Evolutionary conservation across 2,888 invertebrate genomes (phyloP).

Genomic region (Erynnis tages): DNA sequence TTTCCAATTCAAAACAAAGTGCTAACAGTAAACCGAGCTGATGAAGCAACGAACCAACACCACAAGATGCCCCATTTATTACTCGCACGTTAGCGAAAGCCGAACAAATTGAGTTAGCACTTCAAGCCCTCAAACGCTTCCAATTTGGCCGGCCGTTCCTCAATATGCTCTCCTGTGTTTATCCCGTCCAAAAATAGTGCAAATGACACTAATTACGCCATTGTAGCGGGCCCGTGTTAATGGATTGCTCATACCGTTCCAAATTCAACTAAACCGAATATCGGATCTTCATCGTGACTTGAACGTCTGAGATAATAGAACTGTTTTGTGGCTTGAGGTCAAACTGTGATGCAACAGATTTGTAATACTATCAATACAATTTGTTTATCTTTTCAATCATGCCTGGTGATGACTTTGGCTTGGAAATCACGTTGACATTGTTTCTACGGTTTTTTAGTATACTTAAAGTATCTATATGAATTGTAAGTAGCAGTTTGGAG

Average conservation of each 20-base stretch:
- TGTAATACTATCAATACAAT: neutral
- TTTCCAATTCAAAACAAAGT: constrained; percentile 13
- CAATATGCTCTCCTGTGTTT: constrained; percentile 72
- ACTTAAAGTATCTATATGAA: no score
- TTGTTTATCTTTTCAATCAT: neutral
- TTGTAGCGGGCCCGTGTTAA: constrained; percentile 67
- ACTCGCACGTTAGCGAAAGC: constrained; percentile 79
- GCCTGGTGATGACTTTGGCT: no score
- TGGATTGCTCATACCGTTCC: constrained; percentile 63
- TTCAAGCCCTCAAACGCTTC: constrained; percentile 61
- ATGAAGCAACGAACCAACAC: constrained; percentile 56
- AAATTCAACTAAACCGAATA: constrained; percentile 51
- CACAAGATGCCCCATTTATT: constrained; percentile 53
- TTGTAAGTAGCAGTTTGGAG: no score
- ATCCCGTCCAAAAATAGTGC: constrained; percentile 79
- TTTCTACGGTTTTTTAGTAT: no score
- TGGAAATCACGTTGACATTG: no score
- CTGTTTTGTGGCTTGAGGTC: constrained; percentile 19
- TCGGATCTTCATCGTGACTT: constrained; percentile 23
- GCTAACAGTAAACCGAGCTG: constrained; percentile 35
- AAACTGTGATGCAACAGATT: constrained; percentile 14
- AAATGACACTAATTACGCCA: constrained; percentile 77
- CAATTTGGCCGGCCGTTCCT: constrained; percentile 71
- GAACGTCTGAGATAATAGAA: constrained; percentile 9
- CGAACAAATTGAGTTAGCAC: constrained; percentile 79